phyloP scores from a whole-genome alignment of 2,888 invertebrate genomes.

The Ptilodon capucinus region DNA sequence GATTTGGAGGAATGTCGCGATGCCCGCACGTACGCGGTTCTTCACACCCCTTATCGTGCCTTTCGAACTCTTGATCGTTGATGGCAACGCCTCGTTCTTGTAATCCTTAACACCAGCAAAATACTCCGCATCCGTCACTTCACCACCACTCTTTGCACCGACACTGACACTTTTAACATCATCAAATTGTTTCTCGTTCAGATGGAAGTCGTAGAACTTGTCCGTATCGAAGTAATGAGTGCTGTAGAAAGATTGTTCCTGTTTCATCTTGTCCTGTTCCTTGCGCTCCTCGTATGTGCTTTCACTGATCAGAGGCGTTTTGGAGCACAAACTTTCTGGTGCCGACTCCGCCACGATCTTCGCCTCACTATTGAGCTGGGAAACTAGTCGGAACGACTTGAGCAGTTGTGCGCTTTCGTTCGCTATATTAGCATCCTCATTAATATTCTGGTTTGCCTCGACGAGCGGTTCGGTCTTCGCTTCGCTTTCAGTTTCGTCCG shows the following conservation, averaged over 20 bases:
- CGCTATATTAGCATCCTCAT: conserved; percentile 71
- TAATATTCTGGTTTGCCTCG: conserved; percentile 72
- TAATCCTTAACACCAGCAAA: conserved; percentile 92
- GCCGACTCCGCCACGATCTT: conserved; percentile 59
- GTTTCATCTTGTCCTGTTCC: conserved; percentile 75
- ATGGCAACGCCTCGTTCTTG: conserved; percentile 83
- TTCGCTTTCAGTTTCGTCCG: conserved; percentile 72
- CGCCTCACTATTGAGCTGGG: conserved; percentile 71
- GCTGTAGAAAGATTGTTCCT: conserved; percentile 71
- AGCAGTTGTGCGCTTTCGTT: conserved; percentile 74
- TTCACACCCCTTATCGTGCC: conserved; percentile 97
- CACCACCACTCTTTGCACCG: conserved; percentile 65
- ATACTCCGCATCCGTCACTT: conserved; percentile 83
- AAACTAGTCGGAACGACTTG: conserved; percentile 79
- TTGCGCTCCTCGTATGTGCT: conserved; percentile 86
- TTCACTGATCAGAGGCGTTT: conserved; percentile 82
- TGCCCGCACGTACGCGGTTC: conserved; percentile 96
- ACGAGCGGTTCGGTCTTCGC: conserved; percentile 49
- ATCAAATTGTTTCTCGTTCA: conserved; percentile 87
- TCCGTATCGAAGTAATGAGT: conserved; percentile 87
- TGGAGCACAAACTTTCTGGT: conserved; percentile 48
- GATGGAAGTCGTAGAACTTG: conserved; percentile 91
- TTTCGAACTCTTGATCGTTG: conserved; percentile 94
- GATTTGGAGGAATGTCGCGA: conserved; percentile 96
- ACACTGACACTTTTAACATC: conserved; percentile 75